Base-by-base conservation (phyloP, 2,797 vertebrate genomes). In the Gouania willdenowi region DNA sequence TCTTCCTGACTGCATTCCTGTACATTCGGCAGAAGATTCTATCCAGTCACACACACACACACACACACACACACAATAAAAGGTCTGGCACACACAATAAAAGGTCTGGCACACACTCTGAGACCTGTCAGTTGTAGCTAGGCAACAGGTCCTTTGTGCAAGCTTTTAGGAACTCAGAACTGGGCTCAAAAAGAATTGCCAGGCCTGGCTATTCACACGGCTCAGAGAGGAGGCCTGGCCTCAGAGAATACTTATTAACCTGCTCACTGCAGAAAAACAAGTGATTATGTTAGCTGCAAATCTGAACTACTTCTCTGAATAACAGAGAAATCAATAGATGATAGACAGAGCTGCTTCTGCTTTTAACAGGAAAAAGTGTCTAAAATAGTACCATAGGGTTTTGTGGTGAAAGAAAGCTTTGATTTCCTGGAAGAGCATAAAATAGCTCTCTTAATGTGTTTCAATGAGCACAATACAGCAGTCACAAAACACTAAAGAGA, bases 81-180 rank as follows among this genome's bases (percentile, higher is more conserved):
- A 37, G 51, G 43, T 51, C 41, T 64, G 63, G 44, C n/a, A n/a
- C n/a, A n/a, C n/a, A n/a, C n/a, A n/a, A n/a, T n/a, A n/a, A n/a
- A n/a, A n/a, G n/a, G n/a, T n/a, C n/a, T n/a, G n/a, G 77, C 75
- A 79, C n/a, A n/a, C n/a, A n/a, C n/a, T n/a, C n/a, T 74, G 72
- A 37, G 51, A 43, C 51, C 41, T 64, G 63, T 60, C 42, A 19
- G 36, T 18, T 3, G 80, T 74, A 79, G 77, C 84, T 80, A 85
- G 81, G 83, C 84, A 85, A 87, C 84, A 0, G 24, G 33, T 44
- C 78, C 68, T 87, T 87, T 84, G 79, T 85, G 57, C 34, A 56
- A 56, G 58, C 61, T 29, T 76, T 62, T 59, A 71, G 70, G 75
- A 81, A 82, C 72, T 75, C 67, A 22, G 51, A 56, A 63, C 46